phyloP scores from a whole-genome alignment of 2,113 vertebrate genomes.

The Oreochromis tanganicae region DNA sequence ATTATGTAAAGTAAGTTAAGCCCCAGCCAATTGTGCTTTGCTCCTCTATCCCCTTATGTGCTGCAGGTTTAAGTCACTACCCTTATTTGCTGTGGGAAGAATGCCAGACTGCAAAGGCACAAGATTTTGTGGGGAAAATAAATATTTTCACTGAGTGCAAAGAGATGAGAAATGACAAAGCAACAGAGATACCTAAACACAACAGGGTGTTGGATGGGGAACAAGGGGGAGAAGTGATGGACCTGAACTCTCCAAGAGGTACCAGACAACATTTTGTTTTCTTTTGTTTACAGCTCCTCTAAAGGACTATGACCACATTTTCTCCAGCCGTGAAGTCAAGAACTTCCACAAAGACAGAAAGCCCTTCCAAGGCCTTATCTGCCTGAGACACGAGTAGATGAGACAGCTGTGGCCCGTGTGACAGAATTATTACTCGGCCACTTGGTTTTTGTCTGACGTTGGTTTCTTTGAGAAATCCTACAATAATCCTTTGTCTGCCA shows the following conservation, averaged over 20 bases:
- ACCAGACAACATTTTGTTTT: background rate
- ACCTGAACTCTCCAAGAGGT: background rate
- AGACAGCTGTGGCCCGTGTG: background rate
- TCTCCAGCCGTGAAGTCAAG: background rate
- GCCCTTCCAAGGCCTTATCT: constrained; percentile 2
- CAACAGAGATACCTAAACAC: background rate
- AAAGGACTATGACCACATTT: background rate
- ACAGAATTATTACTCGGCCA: constrained; percentile 27
- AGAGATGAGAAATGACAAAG: background rate
- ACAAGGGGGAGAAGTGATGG: background rate
- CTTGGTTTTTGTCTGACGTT: background rate
- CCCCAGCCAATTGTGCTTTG: constrained; percentile 11
- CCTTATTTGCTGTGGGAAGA: background rate
- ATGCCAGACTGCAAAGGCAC: background rate
- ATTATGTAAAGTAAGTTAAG: constrained; percentile 47
- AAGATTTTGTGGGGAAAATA: background rate
- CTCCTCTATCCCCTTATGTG: constrained; percentile 8
- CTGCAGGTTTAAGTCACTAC: background rate
- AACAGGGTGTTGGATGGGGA: background rate
- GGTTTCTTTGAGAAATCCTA: constrained; percentile 15
- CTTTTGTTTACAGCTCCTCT: background rate
- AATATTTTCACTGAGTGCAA: background rate
- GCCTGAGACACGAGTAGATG: background rate
- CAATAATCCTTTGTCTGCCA: constrained; percentile 4
- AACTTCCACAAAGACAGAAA: constrained; percentile 7